Evolutionary conservation across 2,888 invertebrate genomes (phyloP), one percentile per base, ranked within the genome.

Genomic region (Troglohyphantes excavatus): DNA sequence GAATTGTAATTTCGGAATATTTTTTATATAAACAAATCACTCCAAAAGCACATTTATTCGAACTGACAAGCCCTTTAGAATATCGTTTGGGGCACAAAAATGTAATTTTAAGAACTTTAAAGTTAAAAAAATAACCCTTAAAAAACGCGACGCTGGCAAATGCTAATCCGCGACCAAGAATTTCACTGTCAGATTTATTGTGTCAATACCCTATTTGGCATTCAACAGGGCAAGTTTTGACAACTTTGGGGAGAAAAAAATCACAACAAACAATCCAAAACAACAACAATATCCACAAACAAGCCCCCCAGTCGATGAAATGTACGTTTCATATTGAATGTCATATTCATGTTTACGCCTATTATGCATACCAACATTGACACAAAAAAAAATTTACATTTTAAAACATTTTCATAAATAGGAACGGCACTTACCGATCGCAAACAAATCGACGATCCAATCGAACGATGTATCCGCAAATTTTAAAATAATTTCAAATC

Each of bases 171-270:
- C 67, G 73, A 82, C 46, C 68, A 86, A 79, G 78, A 72, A 88
- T 82, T 88, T 82, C 88, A 88, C 70, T 88, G 88, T 88, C 88
- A 88, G 68, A 88, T 88, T 76, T 90, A 83, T 61, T 90, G 59
- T 90, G 89, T 90, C 89, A 90, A 76, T 90, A 90, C 89, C 84
- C 89, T 90, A 90, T 90, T 90, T 78, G 89, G 89, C 83, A 90
- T 78, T 83, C 76, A 90, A 84, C 83, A 84, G 72, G 53, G 75
- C 84, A 83, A 83, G 73, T 65, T 65, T 73, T 73, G 65, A 29
- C 65, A 84, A 84, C 46, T 84, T 75, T 29, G 23, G 17, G 53
- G 7, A 72, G 59, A 82, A 39, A 23, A 68, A 61, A 39, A 59
- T 6, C n/a, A 39, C 17, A 17, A 65, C 29, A 81, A 72, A 72